Evolutionary conservation across 53 echinoderm and acorn worm species (phyloP).

Genomic region (Apostichopus leukothele): DNA sequence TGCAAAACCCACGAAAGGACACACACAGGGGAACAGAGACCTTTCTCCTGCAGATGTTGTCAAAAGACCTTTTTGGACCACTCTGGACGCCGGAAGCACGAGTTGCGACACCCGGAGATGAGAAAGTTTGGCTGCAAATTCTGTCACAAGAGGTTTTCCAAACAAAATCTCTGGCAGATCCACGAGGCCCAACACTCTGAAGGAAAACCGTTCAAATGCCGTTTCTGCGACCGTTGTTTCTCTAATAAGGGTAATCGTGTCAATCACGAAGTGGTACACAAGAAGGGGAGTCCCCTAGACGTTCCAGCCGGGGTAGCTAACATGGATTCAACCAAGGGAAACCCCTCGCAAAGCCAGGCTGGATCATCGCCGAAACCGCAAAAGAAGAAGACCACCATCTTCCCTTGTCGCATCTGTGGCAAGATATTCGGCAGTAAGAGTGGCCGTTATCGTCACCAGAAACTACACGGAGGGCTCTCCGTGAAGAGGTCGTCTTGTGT

Average conservation of each 20-base stretch:
- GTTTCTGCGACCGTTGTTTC: constrained; percentile 22
- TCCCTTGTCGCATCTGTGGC: constrained; percentile 12
- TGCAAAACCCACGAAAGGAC: constrained; percentile 1
- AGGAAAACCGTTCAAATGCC: constrained; percentile 17
- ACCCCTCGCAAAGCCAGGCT: not conserved
- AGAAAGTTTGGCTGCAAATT: constrained; percentile 30
- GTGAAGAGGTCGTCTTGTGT: not conserved
- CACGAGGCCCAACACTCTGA: constrained; percentile 15
- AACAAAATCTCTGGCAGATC: constrained; percentile 22
- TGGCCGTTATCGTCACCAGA: constrained; percentile 5
- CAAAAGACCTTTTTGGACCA: constrained; percentile 32
- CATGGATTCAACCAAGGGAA: not conserved
- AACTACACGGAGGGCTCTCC: not conserved
- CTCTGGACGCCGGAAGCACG: constrained; percentile 15
- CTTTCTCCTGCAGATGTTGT: constrained; percentile 30
- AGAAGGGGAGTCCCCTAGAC: not conserved
- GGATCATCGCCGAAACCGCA: not conserved
- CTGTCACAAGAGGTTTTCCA: constrained; percentile 37
- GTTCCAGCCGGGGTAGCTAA: not conserved
- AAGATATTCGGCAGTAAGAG: constrained; percentile 3
- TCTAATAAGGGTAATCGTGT: constrained; percentile 9
- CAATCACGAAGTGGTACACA: constrained; percentile 34
- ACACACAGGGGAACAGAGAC: constrained; percentile 3
- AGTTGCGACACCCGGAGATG: constrained; percentile 42
- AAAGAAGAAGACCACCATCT: not conserved